Evolutionary conservation across 2,888 invertebrate species (phyloP).

Genomic region (Melanargia galathea): DNA sequence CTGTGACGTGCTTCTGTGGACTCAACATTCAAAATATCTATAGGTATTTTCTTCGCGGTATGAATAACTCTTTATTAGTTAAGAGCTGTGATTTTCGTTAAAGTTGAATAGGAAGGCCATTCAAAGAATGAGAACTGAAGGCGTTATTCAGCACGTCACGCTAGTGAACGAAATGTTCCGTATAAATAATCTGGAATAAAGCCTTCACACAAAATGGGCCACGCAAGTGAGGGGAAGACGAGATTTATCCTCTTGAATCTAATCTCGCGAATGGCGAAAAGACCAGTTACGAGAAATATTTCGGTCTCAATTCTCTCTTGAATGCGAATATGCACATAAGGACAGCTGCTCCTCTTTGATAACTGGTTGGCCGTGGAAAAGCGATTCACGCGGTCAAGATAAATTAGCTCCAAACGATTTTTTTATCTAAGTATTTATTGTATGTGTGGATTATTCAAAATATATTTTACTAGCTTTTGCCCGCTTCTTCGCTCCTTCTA

Average conservation of each 20-base stretch:
- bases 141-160: constrained; percentile 67
- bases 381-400: constrained; percentile 47
- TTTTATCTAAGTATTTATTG: too few species aligned
- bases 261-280: constrained; percentile 77
- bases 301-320: constrained; percentile 60
- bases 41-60: not conserved
- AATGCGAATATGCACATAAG: constrained; percentile 52
- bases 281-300: constrained; percentile 70
- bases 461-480: too few species aligned
- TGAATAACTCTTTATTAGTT: constrained; percentile 4
- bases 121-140: constrained; percentile 55
- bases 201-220: constrained; percentile 72
- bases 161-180: constrained; percentile 65
- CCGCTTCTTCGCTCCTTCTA: too few species aligned
- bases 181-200: constrained; percentile 76
- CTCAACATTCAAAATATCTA: not conserved
- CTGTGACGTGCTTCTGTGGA: too few species aligned
- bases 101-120: constrained; percentile 39
- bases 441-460: too few species aligned
- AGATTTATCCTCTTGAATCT: constrained; percentile 79
- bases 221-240: constrained; percentile 66
- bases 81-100: constrained; percentile 28
- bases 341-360: constrained; percentile 46
- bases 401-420: not conserved
- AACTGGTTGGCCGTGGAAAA: not conserved